A percentile compares a stretch with the other conserved stretches of the same genome.
phyloP scores from a whole-genome alignment of 2,113 vertebrate genomes.

The Elephas maximus region DNA sequence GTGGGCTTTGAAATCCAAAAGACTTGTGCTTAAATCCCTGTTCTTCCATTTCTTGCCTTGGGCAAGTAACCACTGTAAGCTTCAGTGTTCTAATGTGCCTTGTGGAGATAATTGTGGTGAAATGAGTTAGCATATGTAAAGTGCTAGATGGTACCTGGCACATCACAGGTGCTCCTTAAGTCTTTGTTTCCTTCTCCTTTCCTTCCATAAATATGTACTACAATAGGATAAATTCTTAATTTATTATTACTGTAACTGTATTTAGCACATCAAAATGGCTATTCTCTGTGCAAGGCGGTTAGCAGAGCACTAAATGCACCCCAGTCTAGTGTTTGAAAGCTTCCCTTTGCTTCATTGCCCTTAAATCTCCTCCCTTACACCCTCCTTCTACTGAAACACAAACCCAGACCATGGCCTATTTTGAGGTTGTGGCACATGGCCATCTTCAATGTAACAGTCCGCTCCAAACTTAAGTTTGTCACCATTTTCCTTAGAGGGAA shows the following conservation, averaged over 20 bases:
- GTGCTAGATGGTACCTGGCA: background rate
- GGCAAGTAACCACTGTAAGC: background rate
- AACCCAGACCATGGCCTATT: constrained; percentile 42
- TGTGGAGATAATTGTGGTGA: no score
- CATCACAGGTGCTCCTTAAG: background rate
- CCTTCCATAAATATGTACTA: background rate
- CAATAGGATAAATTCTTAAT: background rate
- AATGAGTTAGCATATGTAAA: background rate
- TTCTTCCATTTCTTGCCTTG: background rate
- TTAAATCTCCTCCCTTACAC: background rate
- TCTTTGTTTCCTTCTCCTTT: constrained; percentile 5
- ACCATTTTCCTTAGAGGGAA: constrained; percentile 81
- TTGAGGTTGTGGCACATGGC: constrained; percentile 67
- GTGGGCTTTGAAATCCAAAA: background rate
- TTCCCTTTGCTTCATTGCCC: background rate
- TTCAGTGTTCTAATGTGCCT: background rate
- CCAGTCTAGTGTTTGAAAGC: background rate
- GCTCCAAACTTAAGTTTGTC: constrained; percentile 81
- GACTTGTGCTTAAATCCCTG: background rate
- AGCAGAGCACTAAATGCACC: background rate
- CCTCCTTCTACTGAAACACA: constrained; percentile 56
- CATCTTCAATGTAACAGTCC: constrained; percentile 71
- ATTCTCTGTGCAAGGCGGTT: background rate
- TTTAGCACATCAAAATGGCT: background rate
- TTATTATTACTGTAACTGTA: background rate